Conservation (phyloP, 2,888 invertebrate genomes). For the Torymus aiolomorphi region DNA sequence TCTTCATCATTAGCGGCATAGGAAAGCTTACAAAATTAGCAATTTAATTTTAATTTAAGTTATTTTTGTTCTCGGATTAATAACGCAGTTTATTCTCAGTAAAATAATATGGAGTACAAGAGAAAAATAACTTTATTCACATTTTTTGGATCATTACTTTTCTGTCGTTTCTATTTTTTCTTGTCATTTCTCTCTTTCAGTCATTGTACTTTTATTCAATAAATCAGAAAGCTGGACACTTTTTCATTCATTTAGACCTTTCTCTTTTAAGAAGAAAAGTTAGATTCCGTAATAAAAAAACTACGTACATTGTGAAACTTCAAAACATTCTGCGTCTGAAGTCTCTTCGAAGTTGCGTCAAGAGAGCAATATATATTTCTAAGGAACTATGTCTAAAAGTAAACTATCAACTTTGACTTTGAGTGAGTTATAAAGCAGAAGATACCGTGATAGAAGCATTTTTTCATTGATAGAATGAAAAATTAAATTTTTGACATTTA, state of each 20-base stretch:
- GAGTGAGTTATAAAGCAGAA: background rate
- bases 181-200: background rate
- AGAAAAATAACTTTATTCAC: too few species aligned
- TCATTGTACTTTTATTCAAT: too few species aligned
- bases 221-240: background rate
- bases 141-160: background rate
- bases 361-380: conserved; percentile 8
- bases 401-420: background rate
- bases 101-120: too few species aligned
- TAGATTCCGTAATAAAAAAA: conserved; percentile 12
- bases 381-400: background rate
- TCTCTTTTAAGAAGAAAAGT: conserved; percentile 20
- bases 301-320: conserved; percentile 21
- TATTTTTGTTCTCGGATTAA: too few species aligned
- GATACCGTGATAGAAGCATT: too few species aligned
- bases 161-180: background rate
- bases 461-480: too few species aligned
- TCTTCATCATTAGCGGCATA: too few species aligned
- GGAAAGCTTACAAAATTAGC: too few species aligned
- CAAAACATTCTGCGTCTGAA: background rate
- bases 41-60: too few species aligned
- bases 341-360: background rate
- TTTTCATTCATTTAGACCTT: conserved; percentile 24
- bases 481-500: too few species aligned
- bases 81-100: too few species aligned